These are phyloP conservation scores for Mastomys natalensis DNA, from an alignment of 2,113 vertebrate species.

Conservation along the genomic window DNA sequence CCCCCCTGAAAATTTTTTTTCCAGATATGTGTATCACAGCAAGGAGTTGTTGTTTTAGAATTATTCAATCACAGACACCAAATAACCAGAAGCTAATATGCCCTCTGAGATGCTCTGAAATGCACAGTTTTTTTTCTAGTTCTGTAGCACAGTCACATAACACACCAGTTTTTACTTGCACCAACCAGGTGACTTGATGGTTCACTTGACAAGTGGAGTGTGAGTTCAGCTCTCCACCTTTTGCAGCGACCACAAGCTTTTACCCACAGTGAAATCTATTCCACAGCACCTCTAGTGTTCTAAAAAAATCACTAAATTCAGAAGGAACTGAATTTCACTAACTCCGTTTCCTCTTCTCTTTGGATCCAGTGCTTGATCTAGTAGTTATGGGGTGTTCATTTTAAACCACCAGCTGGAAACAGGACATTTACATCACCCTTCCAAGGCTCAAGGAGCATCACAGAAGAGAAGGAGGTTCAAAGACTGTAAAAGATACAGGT, in stretches of 20 bases:
- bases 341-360: slow-evolving; percentile 28
- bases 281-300: neutral
- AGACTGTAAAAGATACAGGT: too few species aligned
- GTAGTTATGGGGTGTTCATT: neutral
- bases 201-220: neutral
- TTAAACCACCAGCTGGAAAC: neutral
- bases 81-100: slow-evolving; percentile 4
- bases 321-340: neutral
- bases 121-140: neutral
- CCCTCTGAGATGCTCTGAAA: slow-evolving; percentile 7
- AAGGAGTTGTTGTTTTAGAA: slow-evolving; percentile 36
- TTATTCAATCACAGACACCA: neutral
- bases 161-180: neutral
- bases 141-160: neutral
- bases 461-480: too few species aligned
- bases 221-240: neutral
- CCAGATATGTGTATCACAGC: neutral
- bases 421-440: neutral
- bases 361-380: neutral
- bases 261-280: neutral
- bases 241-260: neutral
- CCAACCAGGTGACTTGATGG: neutral
- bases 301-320: neutral
- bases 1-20: too few species aligned
- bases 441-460: neutral